Evolutionary conservation across 1,140 invertebrate genomes (phyloP).

Genomic region (Aphaenogaster ashmeadi): DNA sequence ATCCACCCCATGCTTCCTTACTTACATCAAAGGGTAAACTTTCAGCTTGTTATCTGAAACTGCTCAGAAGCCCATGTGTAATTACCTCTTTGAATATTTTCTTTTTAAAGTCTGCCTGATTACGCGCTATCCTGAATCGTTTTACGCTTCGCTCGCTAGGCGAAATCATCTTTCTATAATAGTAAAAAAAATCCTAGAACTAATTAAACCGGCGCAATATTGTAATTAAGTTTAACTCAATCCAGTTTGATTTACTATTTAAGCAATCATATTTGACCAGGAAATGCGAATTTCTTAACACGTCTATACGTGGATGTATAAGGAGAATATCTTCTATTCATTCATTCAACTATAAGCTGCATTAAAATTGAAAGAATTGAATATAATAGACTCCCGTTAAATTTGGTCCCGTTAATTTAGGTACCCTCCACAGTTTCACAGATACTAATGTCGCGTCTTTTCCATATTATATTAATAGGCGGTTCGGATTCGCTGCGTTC

Average conservation of each 20-base stretch:
- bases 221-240: constrained; percentile 20
- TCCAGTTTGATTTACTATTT: neutral
- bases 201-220: constrained; percentile 37
- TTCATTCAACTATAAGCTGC: neutral
- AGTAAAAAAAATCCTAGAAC: neutral
- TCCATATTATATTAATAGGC: too few species aligned
- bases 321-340: neutral
- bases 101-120: constrained; percentile 40
- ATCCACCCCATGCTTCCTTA: constrained; percentile 29
- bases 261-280: neutral
- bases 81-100: constrained; percentile 63
- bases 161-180: constrained; percentile 40
- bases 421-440: too few species aligned
- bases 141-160: constrained; percentile 3
- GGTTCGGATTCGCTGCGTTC: too few species aligned
- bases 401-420: too few species aligned
- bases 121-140: constrained; percentile 38
- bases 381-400: neutral
- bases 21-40: constrained; percentile 71
- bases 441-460: too few species aligned
- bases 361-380: constrained; percentile 23
- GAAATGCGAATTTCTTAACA: neutral
- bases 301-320: neutral
- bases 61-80: constrained; percentile 60
- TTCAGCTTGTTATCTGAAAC: constrained; percentile 73